Evolutionary conservation across 2,888 invertebrate species (phyloP).

Genomic region (Sarcophaga subvicina): DNA sequence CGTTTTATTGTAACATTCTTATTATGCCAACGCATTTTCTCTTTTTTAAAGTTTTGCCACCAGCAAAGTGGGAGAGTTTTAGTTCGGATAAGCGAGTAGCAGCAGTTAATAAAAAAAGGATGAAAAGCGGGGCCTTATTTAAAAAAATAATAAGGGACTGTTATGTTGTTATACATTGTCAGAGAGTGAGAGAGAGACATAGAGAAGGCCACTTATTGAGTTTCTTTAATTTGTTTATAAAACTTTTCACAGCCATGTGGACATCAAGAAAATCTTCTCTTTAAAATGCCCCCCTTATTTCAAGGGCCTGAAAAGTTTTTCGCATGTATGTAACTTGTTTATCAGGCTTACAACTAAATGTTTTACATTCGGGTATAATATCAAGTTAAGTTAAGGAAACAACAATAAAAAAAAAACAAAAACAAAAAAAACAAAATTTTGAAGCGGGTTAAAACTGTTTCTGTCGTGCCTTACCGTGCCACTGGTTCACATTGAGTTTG

Average conservation of each 20-base stretch:
- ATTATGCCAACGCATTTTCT: too few relatives aligned
- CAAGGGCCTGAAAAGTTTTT: too few relatives aligned
- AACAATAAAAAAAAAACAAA: not conserved
- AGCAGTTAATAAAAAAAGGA: not conserved
- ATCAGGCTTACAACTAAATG: not conserved
- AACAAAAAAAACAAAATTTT: not conserved
- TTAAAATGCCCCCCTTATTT: too few relatives aligned
- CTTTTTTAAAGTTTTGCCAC: not conserved
- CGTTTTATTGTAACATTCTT: not conserved
- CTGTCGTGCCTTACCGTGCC: not conserved
- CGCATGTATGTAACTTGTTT: too few relatives aligned
- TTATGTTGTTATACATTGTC: too few relatives aligned
- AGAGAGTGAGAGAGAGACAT: too few relatives aligned
- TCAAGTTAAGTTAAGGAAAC: conserved; percentile 6
- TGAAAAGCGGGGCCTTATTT: not conserved
- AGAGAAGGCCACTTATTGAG: too few relatives aligned
- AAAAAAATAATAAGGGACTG: too few relatives aligned
- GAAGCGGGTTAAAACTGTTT: not conserved
- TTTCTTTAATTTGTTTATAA: too few relatives aligned
- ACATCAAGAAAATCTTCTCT: too few relatives aligned
- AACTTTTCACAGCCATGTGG: too few relatives aligned
- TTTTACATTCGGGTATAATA: conserved; percentile 49
- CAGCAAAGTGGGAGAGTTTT: not conserved
- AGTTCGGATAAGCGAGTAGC: not conserved
- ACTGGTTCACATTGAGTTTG: not conserved